These are phyloP conservation scores for Ypsolopha scabrella DNA, from an alignment of 2,888 invertebrate genomes.

Conservation along the genomic window DNA sequence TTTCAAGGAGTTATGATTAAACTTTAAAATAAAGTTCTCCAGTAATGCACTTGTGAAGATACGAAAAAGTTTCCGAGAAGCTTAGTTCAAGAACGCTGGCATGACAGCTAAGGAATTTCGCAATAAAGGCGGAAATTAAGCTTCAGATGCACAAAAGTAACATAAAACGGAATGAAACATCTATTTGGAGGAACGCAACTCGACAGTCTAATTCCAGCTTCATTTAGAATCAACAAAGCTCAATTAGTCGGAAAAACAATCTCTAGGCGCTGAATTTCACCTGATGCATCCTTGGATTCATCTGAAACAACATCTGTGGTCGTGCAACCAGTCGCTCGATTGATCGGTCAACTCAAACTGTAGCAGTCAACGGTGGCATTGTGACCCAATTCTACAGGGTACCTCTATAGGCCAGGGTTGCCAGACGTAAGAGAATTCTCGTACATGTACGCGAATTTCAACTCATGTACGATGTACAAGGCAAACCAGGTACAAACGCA, in stretches of 20 bases:
- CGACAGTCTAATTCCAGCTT: too few species aligned
- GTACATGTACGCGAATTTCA: too few species aligned
- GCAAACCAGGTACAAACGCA: too few species aligned
- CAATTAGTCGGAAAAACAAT: too few species aligned
- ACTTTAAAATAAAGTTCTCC: slow-evolving; percentile 1
- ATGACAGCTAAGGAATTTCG: not conserved
- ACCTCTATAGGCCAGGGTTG: slow-evolving; percentile 3
- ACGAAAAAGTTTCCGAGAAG: not conserved
- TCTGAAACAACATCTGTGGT: not conserved
- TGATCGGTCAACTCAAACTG: slow-evolving; percentile 21
- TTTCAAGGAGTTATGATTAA: not conserved
- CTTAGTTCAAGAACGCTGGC: not conserved
- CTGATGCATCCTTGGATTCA: too few species aligned
- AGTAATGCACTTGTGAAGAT: slow-evolving; percentile 2
- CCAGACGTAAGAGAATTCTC: not conserved
- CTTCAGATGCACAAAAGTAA: too few species aligned
- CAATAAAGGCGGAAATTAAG: too few species aligned
- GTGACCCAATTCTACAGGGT: slow-evolving; percentile 36
- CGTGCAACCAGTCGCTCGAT: slow-evolving; percentile 22
- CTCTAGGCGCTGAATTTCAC: too few species aligned
- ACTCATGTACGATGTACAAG: too few species aligned
- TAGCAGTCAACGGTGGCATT: slow-evolving; percentile 32
- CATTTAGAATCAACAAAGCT: too few species aligned
- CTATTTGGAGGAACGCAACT: too few species aligned
- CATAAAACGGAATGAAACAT: too few species aligned